Evolutionary conservation across 2,797 vertebrate genomes (phyloP).

Genomic region (Carduelis carduelis): DNA sequence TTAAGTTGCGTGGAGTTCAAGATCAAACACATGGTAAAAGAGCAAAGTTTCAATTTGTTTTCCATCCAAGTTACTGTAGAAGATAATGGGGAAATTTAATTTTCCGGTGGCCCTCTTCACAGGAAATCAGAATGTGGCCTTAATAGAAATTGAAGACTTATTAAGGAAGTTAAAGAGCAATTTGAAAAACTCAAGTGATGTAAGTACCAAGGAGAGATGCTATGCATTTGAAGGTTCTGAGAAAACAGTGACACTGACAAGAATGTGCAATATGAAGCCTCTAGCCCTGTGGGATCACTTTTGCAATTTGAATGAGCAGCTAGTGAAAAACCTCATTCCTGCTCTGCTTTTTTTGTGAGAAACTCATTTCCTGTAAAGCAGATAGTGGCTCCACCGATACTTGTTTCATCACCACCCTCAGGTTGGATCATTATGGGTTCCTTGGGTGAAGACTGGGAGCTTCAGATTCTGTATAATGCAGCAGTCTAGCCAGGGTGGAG

Average conservation of each 20-base stretch:
- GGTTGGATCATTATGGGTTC: background rate
- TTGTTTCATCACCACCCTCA: background rate
- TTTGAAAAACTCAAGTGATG: slow-evolving; percentile 48
- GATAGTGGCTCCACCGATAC: background rate
- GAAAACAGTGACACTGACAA: slow-evolving; percentile 10
- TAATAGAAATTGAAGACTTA: slow-evolving; percentile 59
- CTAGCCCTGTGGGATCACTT: background rate
- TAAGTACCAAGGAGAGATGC: slow-evolving; percentile 41
- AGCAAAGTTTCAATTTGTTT: background rate
- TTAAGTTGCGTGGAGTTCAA: background rate
- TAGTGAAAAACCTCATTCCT: slow-evolving; percentile 15
- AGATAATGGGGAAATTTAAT: slow-evolving; percentile 49
- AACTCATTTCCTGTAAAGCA: slow-evolving; percentile 2
- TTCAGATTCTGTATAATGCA: background rate
- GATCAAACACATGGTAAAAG: background rate
- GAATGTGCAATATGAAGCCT: background rate
- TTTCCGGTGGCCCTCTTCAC: slow-evolving; percentile 38
- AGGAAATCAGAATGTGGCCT: slow-evolving; percentile 43
- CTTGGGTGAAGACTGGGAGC: background rate
- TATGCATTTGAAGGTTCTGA: slow-evolving; percentile 21
- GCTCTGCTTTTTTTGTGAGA: background rate
- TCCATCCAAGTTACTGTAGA: background rate
- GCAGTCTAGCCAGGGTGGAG: background rate
- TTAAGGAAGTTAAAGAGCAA: slow-evolving; percentile 58
- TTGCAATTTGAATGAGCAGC: background rate